Evolutionary conservation across 2,888 invertebrate species (phyloP), one percentile per base, ranked within the genome.

Genomic region (Agrotis exclamationis): DNA sequence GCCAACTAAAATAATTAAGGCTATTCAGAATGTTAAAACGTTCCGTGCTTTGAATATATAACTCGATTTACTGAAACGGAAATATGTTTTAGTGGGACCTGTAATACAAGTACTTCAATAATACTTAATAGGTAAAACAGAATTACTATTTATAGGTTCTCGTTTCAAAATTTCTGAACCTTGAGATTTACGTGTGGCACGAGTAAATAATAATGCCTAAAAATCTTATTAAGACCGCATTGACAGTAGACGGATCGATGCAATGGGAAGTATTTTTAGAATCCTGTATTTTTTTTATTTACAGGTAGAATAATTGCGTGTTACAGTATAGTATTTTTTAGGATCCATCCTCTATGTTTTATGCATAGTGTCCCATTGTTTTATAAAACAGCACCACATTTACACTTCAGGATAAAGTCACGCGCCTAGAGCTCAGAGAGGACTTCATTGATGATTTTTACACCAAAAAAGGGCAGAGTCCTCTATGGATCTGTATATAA

Each of bases 1-100:
- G 33, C 7, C 48, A 73, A 58, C 58, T 48, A 28, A 56, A 69
- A 80, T 77, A 66, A 73, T 69, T 62, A 63, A 50, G 16, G 50
- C 56, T 73, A 69, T 68, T 63, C 59, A 70, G 39, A 69, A 66
- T 69, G 69, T 76, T 65, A 60, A 70, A 76, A 39, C 56, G 48
- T 58, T 58, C 44, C 69, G 47, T 73, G 71, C 63, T 68, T 63
- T 63, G 69, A 80, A 70, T 79, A 9, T 62, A 56, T 63, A 63
- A 56, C n/a, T 67, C 33, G 47, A 39, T 48, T 63, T 6, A 56
- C 18, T 47, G 28, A 22, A 74, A 74, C 24, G 24, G 33, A 68
- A 78, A 54, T 50, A 48, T 50, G 48, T 54, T 63, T 54, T 39
- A 65, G 56, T 64, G n/a, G 16, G 3, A 39, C 18, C 18, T 63